These are phyloP conservation scores for Cryptotis parvus DNA, from an alignment of 2,113 vertebrate species.

Conservation along the genomic window DNA sequence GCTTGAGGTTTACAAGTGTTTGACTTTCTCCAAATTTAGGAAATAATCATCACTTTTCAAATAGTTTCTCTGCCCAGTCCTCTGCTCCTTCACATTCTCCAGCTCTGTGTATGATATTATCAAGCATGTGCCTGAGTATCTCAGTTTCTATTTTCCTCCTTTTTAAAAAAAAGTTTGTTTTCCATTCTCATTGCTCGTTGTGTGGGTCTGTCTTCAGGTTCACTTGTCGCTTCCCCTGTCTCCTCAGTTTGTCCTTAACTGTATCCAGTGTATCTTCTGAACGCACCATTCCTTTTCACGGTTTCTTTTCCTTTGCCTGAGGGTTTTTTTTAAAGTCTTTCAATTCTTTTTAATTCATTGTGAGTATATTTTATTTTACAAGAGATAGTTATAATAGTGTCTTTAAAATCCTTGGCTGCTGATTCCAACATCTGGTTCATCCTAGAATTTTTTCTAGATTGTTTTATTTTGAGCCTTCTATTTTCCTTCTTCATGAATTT, in stretches of 20 bases:
- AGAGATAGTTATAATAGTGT: neutral
- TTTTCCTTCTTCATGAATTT: neutral
- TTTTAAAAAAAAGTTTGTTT: too few species aligned
- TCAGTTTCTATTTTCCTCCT: slow-evolving; percentile 50
- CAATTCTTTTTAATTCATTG: neutral
- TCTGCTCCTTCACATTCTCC: neutral
- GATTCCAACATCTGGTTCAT: neutral
- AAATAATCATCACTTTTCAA: slow-evolving; percentile 6
- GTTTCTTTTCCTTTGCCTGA: neutral
- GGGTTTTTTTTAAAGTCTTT: neutral
- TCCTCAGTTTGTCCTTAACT: neutral
- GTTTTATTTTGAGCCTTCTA: slow-evolving; percentile 32
- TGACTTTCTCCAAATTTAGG: neutral
- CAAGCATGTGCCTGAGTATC: neutral
- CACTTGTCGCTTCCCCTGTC: neutral
- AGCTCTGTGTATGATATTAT: neutral
- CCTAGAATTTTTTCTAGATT: neutral
- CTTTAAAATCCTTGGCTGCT: neutral
- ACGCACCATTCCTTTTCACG: neutral
- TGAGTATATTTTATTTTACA: neutral
- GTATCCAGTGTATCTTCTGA: neutral
- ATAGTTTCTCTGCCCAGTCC: neutral
- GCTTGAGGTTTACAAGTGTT: neutral
- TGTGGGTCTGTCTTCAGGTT: neutral
- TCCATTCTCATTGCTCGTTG: neutral